Conservation (phyloP, 2,797 vertebrate species). For the Microctenopoma stevenorrisi region DNA sequence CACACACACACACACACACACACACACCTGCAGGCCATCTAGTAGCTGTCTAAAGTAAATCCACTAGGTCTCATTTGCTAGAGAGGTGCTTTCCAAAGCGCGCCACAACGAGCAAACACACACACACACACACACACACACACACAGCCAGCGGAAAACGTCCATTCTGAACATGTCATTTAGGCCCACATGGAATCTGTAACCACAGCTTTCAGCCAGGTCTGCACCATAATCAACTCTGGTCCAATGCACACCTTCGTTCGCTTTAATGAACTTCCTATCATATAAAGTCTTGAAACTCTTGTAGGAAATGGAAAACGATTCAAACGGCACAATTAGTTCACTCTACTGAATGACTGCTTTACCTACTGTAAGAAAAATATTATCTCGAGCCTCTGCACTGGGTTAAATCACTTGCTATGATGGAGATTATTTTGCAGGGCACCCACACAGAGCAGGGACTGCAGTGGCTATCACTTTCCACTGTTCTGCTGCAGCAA, state of each 20-base stretch:
- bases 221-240: conserved; percentile 13
- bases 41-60: conserved; percentile 71
- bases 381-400: conserved; percentile 65
- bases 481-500: conserved; percentile 61
- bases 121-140: conserved; percentile 25
- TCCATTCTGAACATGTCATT: conserved; percentile 53
- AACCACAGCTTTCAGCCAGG: conserved; percentile 14
- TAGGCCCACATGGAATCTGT: conserved; percentile 21
- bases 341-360: conserved; percentile 51
- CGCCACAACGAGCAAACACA: conserved; percentile 44
- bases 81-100: conserved; percentile 64
- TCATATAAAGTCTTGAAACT: conserved; percentile 21
- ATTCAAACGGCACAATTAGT: conserved; percentile 58
- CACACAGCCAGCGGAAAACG: conserved; percentile 28
- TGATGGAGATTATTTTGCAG: conserved; percentile 27
- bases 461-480: conserved; percentile 62
- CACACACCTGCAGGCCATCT: conserved; percentile 74
- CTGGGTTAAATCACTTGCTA: conserved; percentile 71
- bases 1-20: conserved; percentile 24
- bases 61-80: conserved; percentile 66
- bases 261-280: conserved; percentile 38
- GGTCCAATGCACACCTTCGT: conserved; percentile 7
- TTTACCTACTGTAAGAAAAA: conserved; percentile 68
- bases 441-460: conserved; percentile 48
- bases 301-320: conserved; percentile 20